Percentiles rank a stretch among this genome's conserved stretches.
phyloP scores from a whole-genome alignment of 2,113 vertebrate species.

The Dunckerocampus dactyliophorus region DNA sequence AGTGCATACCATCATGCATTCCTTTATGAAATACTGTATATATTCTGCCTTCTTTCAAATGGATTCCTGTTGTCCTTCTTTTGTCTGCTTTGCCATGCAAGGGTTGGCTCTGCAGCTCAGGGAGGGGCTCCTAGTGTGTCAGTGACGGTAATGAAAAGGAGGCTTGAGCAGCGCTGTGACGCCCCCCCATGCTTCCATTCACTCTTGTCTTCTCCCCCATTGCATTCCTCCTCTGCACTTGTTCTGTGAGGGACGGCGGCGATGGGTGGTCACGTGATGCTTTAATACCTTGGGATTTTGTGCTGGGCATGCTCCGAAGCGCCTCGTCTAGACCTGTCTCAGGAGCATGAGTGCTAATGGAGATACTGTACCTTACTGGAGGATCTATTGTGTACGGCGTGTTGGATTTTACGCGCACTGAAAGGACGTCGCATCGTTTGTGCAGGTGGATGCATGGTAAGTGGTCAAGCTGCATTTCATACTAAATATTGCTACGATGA shows the following conservation, averaged over 20 bases:
- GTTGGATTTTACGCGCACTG: slow-evolving; percentile 8
- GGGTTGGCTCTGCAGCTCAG: slow-evolving; percentile 11
- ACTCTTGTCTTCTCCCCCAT: slow-evolving; percentile 5
- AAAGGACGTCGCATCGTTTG: slow-evolving; percentile 26
- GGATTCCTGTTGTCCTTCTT: slow-evolving; percentile 11
- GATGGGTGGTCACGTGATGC: slow-evolving; percentile 61
- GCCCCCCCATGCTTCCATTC: slow-evolving; percentile 22
- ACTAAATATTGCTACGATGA: no score
- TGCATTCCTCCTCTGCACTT: slow-evolving; percentile 21
- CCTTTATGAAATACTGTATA: not conserved
- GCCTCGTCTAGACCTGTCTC: slow-evolving; percentile 36
- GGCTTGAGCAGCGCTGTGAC: slow-evolving; percentile 36
- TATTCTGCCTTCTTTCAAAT: not conserved
- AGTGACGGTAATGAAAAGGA: slow-evolving; percentile 15
- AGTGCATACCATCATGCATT: no score
- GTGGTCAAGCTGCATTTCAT: slow-evolving; percentile 12
- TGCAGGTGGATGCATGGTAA: slow-evolving; percentile 49
- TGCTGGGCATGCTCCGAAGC: slow-evolving; percentile 55
- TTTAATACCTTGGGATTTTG: slow-evolving; percentile 68
- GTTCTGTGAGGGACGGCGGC: slow-evolving; percentile 39
- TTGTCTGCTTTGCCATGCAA: slow-evolving; percentile 17
- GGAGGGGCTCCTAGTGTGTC: slow-evolving; percentile 23
- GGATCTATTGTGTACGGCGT: slow-evolving; percentile 16
- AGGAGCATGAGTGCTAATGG: slow-evolving; percentile 37
- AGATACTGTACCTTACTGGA: not conserved